phyloP scores from a whole-genome alignment of 2,797 vertebrate genomes.

The Pseudomugil tenellus region DNA sequence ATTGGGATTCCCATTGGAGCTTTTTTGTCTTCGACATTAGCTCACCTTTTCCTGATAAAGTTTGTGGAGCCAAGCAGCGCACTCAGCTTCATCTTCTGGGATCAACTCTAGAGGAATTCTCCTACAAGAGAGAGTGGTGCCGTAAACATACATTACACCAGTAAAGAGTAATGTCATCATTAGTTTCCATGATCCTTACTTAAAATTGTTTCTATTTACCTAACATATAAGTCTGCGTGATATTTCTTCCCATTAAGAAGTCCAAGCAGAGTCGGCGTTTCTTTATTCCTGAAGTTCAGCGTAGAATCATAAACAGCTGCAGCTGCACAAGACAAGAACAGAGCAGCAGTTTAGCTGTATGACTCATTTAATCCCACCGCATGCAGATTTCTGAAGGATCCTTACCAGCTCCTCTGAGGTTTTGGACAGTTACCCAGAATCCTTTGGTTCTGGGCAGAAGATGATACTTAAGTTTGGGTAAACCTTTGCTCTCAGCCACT shows the following conservation, averaged over 20 bases:
- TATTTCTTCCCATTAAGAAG: constrained; percentile 94
- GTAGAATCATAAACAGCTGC: constrained; percentile 96
- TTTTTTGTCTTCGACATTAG: neutral
- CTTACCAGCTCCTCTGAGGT: constrained; percentile 93
- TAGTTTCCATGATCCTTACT: neutral
- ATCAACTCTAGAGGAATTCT: constrained; percentile 91
- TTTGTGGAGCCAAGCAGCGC: constrained; percentile 92
- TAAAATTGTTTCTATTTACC: constrained; percentile 72
- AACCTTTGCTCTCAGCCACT: constrained; percentile 93
- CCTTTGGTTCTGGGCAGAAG: constrained; percentile 96
- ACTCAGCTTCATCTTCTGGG: constrained; percentile 90
- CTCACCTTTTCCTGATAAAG: constrained; percentile 97
- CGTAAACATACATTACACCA: neutral
- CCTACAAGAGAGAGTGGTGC: constrained; percentile 79
- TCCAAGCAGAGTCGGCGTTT: constrained; percentile 90
- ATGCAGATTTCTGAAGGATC: neutral
- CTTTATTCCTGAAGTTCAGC: constrained; percentile 96
- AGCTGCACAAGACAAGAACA: constrained; percentile 77
- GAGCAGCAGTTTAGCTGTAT: neutral
- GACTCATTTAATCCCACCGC: constrained; percentile 20
- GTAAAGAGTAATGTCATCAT: neutral
- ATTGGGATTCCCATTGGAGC: neutral
- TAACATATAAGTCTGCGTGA: constrained; percentile 93
- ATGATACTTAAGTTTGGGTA: constrained; percentile 94
- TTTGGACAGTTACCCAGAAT: constrained; percentile 92